Evolutionary conservation across 2,113 vertebrate genomes (phyloP).

Genomic region (Eupsittula cactorum): DNA sequence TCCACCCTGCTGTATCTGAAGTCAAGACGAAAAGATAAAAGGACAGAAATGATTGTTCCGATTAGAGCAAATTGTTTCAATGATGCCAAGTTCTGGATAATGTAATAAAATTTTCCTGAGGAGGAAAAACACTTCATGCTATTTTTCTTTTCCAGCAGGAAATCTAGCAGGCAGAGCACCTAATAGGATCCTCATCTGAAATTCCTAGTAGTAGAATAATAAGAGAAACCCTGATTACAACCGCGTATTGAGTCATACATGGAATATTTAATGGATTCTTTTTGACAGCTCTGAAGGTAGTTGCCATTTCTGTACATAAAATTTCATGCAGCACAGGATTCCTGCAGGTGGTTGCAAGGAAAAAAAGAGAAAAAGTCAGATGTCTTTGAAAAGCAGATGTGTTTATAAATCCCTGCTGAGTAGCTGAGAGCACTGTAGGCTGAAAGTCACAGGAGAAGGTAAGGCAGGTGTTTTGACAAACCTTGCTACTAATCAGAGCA

Average conservation of each 20-base stretch:
- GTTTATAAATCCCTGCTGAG: not conserved
- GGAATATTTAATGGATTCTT: not conserved
- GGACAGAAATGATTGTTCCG: not conserved
- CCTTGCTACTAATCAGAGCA: conserved; percentile 10
- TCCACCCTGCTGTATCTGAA: not conserved
- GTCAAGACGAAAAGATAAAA: not conserved
- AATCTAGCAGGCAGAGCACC: not conserved
- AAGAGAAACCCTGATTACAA: not conserved
- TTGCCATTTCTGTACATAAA: not conserved
- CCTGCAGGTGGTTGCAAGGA: not conserved
- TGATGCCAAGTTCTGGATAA: not conserved
- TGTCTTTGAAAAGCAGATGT: not conserved
- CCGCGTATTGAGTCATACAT: not conserved
- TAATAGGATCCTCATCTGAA: not conserved
- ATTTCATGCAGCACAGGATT: not conserved
- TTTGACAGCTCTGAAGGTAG: not conserved
- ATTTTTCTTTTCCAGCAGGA: not conserved
- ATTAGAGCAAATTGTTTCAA: not conserved
- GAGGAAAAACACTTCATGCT: not conserved
- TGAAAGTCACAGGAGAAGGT: not conserved
- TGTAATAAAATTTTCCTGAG: not conserved
- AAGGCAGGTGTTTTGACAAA: not conserved
- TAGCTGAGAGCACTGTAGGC: not conserved
- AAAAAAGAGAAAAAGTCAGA: not conserved
- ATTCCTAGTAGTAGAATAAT: not conserved